Percentiles rank a stretch among this genome's conserved stretches.
These are phyloP conservation scores for Leptura quadrifasciata DNA, from an alignment of 2,888 invertebrate species.

Conservation along the genomic window DNA sequence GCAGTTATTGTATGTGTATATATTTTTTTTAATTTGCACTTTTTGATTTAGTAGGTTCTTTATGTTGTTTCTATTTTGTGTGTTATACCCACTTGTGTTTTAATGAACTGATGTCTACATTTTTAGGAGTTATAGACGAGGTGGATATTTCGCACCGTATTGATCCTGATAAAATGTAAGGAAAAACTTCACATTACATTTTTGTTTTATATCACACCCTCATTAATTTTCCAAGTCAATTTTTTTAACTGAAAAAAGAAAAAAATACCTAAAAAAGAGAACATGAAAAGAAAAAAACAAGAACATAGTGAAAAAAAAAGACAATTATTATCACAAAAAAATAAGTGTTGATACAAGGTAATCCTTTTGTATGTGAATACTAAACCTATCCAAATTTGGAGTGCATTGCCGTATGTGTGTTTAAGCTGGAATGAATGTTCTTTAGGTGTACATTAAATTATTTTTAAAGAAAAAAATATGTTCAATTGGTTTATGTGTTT, in stretches of 20 bases:
- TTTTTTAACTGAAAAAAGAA: conserved; percentile 27
- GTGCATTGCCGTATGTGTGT: conserved; percentile 17
- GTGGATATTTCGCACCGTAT: conserved; percentile 82
- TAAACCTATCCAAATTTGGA: neutral
- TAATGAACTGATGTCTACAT: conserved; percentile 73
- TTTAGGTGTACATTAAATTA: conserved; percentile 12
- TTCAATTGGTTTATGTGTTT: conserved; percentile 17
- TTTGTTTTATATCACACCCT: conserved; percentile 64
- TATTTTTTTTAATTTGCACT: conserved; percentile 4
- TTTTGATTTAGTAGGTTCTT: conserved; percentile 66
- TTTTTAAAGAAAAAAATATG: conserved; percentile 14
- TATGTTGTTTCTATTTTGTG: conserved; percentile 66
- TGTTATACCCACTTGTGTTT: conserved; percentile 57
- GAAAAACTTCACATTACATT: conserved; percentile 65
- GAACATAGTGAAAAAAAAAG: conserved; percentile 28
- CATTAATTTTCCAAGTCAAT: conserved; percentile 42
- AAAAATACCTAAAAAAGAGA: conserved; percentile 27
- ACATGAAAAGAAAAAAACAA: conserved; percentile 34
- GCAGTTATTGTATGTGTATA: conserved; percentile 14
- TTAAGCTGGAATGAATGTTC: conserved; percentile 9
- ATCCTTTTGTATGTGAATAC: conserved; percentile 16
- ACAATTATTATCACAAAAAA: conserved; percentile 18
- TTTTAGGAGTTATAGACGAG: conserved; percentile 83
- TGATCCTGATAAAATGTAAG: conserved; percentile 72
- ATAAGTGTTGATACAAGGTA: conserved; percentile 12